A percentile compares a stretch with the other conserved stretches of the same genome.
Evolutionary conservation across 2,113 vertebrate species (phyloP).

Genomic region (human): DNA sequence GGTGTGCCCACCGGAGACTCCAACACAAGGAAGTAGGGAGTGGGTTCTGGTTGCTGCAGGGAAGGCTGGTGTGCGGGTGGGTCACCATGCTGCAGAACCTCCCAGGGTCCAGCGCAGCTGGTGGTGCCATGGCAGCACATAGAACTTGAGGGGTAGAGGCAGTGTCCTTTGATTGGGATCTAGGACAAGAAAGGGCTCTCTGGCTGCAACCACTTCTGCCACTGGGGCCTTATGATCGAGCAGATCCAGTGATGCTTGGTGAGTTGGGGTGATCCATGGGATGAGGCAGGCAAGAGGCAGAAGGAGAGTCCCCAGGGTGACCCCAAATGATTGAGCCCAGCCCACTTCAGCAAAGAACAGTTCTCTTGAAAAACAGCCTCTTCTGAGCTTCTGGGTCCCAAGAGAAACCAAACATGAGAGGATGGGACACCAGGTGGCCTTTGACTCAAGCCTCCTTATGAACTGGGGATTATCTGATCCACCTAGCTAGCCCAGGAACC

Average conservation of each 20-base stretch:
- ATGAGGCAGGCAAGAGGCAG: not conserved
- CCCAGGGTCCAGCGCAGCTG: accelerated
- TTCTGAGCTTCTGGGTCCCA: not conserved
- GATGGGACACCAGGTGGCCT: not conserved
- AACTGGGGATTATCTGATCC: not conserved
- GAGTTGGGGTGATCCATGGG: not conserved
- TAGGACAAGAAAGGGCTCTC: not conserved
- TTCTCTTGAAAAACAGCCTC: not conserved
- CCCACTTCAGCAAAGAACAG: not conserved
- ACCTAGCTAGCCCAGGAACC: not conserved
- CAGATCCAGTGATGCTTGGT: not conserved
- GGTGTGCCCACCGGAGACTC: not conserved
- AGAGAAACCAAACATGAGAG: not conserved
- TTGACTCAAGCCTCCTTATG: not conserved
- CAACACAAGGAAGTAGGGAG: not conserved
- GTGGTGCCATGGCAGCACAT: not conserved
- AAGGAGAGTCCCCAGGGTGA: not conserved
- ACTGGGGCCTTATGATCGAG: not conserved
- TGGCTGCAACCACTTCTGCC: not conserved
- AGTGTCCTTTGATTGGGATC: not conserved
- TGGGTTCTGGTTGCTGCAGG: not conserved
- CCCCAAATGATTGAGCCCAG: not conserved
- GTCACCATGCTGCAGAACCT: not conserved
- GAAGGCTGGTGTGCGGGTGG: not conserved
- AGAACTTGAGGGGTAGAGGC: not conserved